These are phyloP conservation scores for Halcyon chelicuti DNA, from an alignment of 2,797 vertebrate genomes.

Conservation along the genomic window DNA sequence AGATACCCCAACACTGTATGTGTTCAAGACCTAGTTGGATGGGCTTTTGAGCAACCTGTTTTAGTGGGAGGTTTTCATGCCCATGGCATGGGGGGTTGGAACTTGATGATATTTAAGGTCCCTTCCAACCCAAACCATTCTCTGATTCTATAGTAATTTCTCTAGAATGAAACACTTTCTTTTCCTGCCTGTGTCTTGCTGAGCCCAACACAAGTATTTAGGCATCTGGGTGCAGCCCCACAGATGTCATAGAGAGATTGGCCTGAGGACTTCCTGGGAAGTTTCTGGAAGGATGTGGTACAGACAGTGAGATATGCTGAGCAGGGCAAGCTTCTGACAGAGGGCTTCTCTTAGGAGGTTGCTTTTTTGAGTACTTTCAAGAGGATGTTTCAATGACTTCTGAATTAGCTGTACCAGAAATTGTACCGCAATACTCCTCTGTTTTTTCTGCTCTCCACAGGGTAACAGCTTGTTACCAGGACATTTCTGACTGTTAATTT, in stretches of 20 bases:
- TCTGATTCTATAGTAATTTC: background rate
- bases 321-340: background rate
- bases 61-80: too few relatives aligned
- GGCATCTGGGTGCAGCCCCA: background rate
- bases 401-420: background rate
- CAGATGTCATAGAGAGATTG: background rate
- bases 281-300: background rate
- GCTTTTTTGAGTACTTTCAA: background rate
- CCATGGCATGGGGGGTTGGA: too few relatives aligned
- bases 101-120: too few relatives aligned
- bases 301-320: background rate
- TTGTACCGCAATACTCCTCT: background rate
- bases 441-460: background rate
- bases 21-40: too few relatives aligned
- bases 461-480: background rate
- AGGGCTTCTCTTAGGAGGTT: background rate
- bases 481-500: background rate
- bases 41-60: too few relatives aligned
- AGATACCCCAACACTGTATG: too few relatives aligned
- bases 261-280: fast-evolving
- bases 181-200: background rate
- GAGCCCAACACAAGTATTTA: background rate
- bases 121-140: too few relatives aligned
- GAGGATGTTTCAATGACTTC: background rate
- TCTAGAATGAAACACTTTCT: background rate